Evolutionary conservation across 2,888 invertebrate species (phyloP), one percentile per base, ranked within the genome.

Genomic region (Dynastes hyllus): DNA sequence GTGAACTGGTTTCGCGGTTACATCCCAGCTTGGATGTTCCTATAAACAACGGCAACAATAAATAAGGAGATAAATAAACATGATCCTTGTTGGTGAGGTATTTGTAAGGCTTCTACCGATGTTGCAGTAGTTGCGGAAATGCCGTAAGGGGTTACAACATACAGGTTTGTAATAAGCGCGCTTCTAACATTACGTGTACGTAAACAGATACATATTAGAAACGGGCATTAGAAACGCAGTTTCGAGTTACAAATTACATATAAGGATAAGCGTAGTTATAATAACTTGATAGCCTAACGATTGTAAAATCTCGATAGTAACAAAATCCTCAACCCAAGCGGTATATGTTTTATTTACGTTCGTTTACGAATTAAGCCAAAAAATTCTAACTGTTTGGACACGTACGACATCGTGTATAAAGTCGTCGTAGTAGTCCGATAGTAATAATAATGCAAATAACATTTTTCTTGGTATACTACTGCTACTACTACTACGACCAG

Each of bases 1-100:
- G 55, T 58, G 22, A 58, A 58, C 55, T 58, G 55, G 55, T 58
- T 58, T 58, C 55, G 22, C 22, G 55, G 55, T 58, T 22, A 58
- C 55, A 22, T 58, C 22, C 22, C 16, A 16, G 55, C 55, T 58
- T 22, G 22, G 55, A 22, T 58, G 55, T 58, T 58, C 55, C 8
- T 58, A 58, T 16, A 58, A 58, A 58, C 55, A 58, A 58, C 55
- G 8, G 55, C 55, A 58, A 58, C 55, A 58, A 58, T 58, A 58
- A 58, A 58, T 58, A 58, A 58, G 55, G 55, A 58, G 55, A 58
- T 22, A 58, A 58, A 58, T 58, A 58, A 58, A 58, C 22, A 58
- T 58, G 55, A 58, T 58, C 55, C 22, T 58, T 58, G 55, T 58
- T 58, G 55, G 45, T 45, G 45, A 45, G 45, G 55, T 22, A 58